These are phyloP conservation scores for Smutsia gigantea DNA, from an alignment of 2,797 vertebrate species.

Conservation along the genomic window DNA sequence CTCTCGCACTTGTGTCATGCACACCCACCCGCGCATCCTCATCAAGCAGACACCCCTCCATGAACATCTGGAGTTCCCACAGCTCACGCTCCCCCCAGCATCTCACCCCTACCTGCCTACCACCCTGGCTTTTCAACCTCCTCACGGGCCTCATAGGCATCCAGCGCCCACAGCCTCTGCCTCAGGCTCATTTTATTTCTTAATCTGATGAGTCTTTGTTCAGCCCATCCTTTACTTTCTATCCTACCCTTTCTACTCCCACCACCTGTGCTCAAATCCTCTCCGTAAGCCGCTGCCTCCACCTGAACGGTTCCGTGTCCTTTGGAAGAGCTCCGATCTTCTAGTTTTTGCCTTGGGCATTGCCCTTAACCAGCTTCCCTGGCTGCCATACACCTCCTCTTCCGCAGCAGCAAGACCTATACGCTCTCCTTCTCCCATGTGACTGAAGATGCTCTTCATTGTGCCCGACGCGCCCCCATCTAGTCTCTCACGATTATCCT, in stretches of 20 bases:
- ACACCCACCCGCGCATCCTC: neutral
- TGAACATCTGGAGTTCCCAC: neutral
- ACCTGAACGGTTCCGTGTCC: neutral
- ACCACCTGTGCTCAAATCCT: neutral
- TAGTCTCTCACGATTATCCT: neutral
- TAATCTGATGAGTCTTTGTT: neutral
- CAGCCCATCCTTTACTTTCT: neutral
- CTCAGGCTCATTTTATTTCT: neutral
- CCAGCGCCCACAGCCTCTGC: neutral
- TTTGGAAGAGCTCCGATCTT: neutral
- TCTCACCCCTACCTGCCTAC: neutral
- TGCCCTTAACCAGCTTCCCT: neutral
- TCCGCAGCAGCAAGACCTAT: neutral
- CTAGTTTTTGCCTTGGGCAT: neutral
- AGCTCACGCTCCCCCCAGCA: too few species aligned
- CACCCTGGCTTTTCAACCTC: neutral
- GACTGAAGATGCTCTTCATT: neutral
- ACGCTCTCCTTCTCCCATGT: neutral
- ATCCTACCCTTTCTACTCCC: neutral
- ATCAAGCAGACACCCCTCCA: neutral
- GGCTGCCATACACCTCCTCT: neutral
- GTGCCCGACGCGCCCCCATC: too few species aligned
- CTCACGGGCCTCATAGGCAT: rapidly evolving
- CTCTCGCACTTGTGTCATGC: neutral
- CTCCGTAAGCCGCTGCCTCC: neutral